A percentile compares a stretch with the other conserved stretches of the same genome.
Conservation (phyloP, 2,113 vertebrate genomes). For the Podarcis cretensis region DNA sequence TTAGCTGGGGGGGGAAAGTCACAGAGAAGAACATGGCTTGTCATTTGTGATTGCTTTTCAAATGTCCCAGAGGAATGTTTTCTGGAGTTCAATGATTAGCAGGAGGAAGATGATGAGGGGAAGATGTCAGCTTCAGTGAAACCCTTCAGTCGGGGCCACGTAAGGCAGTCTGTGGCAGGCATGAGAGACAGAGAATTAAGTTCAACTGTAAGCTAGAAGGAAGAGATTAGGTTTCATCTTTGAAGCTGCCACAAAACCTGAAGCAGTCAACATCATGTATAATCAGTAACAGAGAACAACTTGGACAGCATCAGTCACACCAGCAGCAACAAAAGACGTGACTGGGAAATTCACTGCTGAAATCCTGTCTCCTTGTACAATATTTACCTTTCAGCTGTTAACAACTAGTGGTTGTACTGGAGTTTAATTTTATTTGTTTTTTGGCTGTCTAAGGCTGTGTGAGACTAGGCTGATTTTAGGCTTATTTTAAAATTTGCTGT, state of each 20-base stretch:
- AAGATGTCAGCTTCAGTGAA: not conserved
- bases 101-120: conserved; percentile 17
- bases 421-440: not conserved
- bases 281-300: conserved; percentile 29
- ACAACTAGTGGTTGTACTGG: not conserved
- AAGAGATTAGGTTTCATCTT: conserved; percentile 41
- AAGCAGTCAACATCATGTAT: conserved; percentile 28
- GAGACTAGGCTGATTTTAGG: not conserved
- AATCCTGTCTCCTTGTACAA: not conserved
- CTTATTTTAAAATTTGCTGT: not conserved
- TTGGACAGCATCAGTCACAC: not conserved
- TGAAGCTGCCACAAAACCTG: conserved; percentile 33
- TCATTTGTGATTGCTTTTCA: conserved; percentile 34
- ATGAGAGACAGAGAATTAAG: not conserved
- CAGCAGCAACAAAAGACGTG: conserved; percentile 12
- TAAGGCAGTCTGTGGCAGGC: not conserved
- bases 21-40: not conserved
- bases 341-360: conserved; percentile 17
- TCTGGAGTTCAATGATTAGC: not conserved
- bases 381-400: conserved; percentile 30
- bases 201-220: conserved; percentile 13
- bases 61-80: not conserved
- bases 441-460: not conserved
- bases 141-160: conserved; percentile 1
- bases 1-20: conserved; percentile 11